Evolutionary conservation across 2,797 vertebrate genomes (phyloP).

Genomic region (Gymnoscopelus microlampas): DNA sequence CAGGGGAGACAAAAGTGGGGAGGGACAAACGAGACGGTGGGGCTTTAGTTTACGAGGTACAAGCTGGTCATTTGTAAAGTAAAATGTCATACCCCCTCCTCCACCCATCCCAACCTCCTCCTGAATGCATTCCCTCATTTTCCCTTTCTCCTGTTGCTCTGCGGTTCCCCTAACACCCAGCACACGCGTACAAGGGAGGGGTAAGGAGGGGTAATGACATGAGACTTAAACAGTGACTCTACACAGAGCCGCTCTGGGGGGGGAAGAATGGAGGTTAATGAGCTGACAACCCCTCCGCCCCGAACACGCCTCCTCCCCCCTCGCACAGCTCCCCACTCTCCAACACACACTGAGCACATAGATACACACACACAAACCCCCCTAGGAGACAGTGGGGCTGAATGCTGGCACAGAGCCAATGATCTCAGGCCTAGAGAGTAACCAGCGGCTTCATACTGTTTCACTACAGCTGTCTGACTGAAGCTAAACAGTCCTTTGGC

Average conservation of each 20-base stretch:
- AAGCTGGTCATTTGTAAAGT: constrained; percentile 72
- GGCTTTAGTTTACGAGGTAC: constrained; percentile 72
- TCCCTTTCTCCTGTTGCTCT: constrained; percentile 35
- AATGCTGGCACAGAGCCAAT: constrained; percentile 52
- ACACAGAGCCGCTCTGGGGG: constrained; percentile 47
- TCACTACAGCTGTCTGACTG: constrained; percentile 4
- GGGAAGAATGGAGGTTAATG: constrained; percentile 77
- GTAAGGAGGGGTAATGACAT: constrained; percentile 71
- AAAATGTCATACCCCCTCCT: constrained; percentile 55
- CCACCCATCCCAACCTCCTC: constrained; percentile 25
- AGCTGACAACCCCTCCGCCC: constrained; percentile 75
- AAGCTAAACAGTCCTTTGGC: constrained; percentile 5
- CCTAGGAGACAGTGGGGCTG: constrained; percentile 38
- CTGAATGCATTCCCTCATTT: constrained; percentile 29
- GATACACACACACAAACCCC: constrained; percentile 43
- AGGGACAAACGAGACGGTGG: constrained; percentile 66
- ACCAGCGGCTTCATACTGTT: constrained; percentile 28
- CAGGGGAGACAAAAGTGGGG: constrained; percentile 70
- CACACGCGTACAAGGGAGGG: constrained; percentile 29
- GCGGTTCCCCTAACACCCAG: constrained; percentile 35
- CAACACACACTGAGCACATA: constrained; percentile 42
- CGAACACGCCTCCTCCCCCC: constrained; percentile 60
- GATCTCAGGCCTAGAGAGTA: constrained; percentile 36
- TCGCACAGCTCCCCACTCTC: constrained; percentile 49
- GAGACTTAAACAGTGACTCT: constrained; percentile 71